phyloP scores from a whole-genome alignment of 2,113 vertebrate species.

The Cairina moschata region DNA sequence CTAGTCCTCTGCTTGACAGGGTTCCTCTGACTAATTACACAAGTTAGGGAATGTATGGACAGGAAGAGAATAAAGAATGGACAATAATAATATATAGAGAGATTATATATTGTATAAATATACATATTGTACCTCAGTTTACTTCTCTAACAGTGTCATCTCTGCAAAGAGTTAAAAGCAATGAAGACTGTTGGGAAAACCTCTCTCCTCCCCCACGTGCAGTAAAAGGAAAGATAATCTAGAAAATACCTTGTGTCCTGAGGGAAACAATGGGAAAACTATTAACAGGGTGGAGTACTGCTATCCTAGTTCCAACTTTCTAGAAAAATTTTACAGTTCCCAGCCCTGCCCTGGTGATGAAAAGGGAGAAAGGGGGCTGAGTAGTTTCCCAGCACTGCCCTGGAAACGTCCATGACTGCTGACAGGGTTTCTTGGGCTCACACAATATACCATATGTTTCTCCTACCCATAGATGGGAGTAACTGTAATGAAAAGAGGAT shows the following conservation, averaged over 20 bases:
- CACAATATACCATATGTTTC: background rate
- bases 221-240: background rate
- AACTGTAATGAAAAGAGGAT: background rate
- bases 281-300: conserved; percentile 35
- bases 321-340: conserved; percentile 2
- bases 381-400: conserved; percentile 29
- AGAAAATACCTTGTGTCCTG: conserved; percentile 17
- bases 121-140: background rate
- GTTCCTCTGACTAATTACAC: background rate
- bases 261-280: background rate
- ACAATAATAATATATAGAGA: background rate
- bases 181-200: background rate
- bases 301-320: background rate
- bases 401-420: background rate
- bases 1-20: background rate
- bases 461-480: background rate
- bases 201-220: background rate
- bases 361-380: background rate
- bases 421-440: background rate
- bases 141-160: background rate
- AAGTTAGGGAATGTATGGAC: background rate
- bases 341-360: conserved; percentile 16
- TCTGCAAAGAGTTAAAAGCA: conserved; percentile 9
- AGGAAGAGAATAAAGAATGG: background rate
- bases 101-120: background rate